These are phyloP conservation scores for Thymelicus acteon DNA, from an alignment of 2,888 invertebrate species.

Conservation along the genomic window DNA sequence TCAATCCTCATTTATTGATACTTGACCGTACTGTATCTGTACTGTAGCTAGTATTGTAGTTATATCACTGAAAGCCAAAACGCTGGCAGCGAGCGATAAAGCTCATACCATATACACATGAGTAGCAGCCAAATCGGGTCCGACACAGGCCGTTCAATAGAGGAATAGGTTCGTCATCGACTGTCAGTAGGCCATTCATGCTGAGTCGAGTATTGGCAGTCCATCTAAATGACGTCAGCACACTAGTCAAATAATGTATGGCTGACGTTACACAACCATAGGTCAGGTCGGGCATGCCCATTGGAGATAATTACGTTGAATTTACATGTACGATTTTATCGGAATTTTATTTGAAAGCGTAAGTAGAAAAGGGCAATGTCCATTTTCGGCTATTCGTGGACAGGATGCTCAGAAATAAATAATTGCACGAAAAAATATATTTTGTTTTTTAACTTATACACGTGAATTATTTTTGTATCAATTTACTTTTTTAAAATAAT, in stretches of 20 bases:
- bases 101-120: not conserved
- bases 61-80: not conserved
- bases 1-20: not conserved
- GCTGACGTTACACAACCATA: slow-evolving; percentile 6
- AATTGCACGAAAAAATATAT: too few relatives aligned
- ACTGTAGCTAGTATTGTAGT: too few relatives aligned
- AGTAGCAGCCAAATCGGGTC: slow-evolving; percentile 11
- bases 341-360: too few relatives aligned
- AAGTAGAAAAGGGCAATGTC: too few relatives aligned
- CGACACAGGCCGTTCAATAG: slow-evolving; percentile 16
- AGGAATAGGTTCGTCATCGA: slow-evolving; percentile 28
- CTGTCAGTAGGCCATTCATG: slow-evolving; percentile 30
- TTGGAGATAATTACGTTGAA: not conserved
- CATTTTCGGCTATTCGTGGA: too few relatives aligned
- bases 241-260: slow-evolving; percentile 3
- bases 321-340: too few relatives aligned
- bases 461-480: too few relatives aligned
- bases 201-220: slow-evolving; percentile 18
- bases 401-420: too few relatives aligned
- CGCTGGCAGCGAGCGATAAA: slow-evolving; percentile 5
- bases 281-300: slow-evolving; percentile 4
- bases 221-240: slow-evolving; percentile 29
- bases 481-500: too few relatives aligned
- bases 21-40: too few relatives aligned
- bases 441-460: too few relatives aligned